Percentiles rank a stretch among this genome's conserved stretches.
phyloP scores from a whole-genome alignment of 2,113 vertebrate genomes.

The Nyctereutes procyonoides region DNA sequence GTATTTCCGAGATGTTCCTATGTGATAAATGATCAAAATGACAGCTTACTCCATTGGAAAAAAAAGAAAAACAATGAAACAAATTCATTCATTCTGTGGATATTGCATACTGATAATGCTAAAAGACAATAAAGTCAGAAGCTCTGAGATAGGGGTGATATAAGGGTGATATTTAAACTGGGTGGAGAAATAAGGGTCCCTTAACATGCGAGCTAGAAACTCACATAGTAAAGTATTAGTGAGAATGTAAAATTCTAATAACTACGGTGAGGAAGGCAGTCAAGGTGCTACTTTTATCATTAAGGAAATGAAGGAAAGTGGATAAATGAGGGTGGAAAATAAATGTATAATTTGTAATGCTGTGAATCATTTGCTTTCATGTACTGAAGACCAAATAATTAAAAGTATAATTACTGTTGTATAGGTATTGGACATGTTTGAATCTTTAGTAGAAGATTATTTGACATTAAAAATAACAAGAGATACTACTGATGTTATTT shows the following conservation, averaged over 20 bases:
- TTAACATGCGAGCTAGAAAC: background rate
- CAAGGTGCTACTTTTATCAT: background rate
- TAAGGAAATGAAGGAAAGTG: constrained; percentile 1
- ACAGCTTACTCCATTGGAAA: background rate
- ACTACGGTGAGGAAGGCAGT: background rate
- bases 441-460: background rate
- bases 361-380: constrained; percentile 19
- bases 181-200: background rate
- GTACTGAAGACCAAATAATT: background rate
- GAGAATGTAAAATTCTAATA: constrained; percentile 4
- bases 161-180: background rate
- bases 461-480: background rate
- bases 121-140: background rate
- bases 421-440: background rate
- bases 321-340: background rate
- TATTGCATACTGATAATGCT: background rate
- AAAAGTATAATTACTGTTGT: constrained; percentile 1
- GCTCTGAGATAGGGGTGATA: background rate
- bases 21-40: background rate
- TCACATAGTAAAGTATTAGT: background rate
- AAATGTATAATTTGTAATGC: background rate
- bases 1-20: background rate
- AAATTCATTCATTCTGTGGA: background rate
- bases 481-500: background rate
- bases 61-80: background rate